Evolutionary conservation across 2,113 vertebrate species (phyloP), one percentile per base, ranked within the genome.

Genomic region (Aspiorhynchus laticeps): DNA sequence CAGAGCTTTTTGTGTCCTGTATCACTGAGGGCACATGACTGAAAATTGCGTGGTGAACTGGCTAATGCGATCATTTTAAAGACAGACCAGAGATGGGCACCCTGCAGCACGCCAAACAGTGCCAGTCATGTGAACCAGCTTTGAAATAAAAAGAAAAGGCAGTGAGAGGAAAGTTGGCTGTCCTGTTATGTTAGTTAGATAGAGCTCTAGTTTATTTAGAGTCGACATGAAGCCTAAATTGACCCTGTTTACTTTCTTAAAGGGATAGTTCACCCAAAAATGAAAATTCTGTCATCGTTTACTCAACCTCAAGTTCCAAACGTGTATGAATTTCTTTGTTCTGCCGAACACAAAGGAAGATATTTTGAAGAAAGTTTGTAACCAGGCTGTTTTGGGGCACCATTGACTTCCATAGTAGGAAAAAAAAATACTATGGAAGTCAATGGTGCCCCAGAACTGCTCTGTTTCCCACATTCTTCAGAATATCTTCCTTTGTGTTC

Each of bases 11-110:
- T 83, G n/a, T 48, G 80, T 28, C 9, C n/a, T 69, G 24, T 65
- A 81, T 80, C 53, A 59, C 53, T 38, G 51, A 80, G 31, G 31
- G 78, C 59, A 65, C 77, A 80, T 80, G 79, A 36, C 80, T 69
- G n/a, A 24, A 31, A 38, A 82, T 82, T 82, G 80, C 26, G 38
- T 82, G 61, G 14, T 67, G 61, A 82, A 67, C 61, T 83, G 81
- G 81, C 46, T 71, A 83, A 73, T 71, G 65, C 41, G 43, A 73
- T 73, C 81, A 53, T 69, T 83, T 53, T 83, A 73, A 71, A 73
- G 65, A 83, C 19, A 53, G 81, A 48, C 36, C 17, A 28, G 80
- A 46, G 26, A 69, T 31, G 59, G 41, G 5, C 9, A 0, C 61
- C 17, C 28, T 83, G n/a, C 8, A 31, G 41, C 51, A 24, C 28